Conservation (phyloP, 2,888 invertebrate genomes). For the Agonopterix subpropinquella region DNA sequence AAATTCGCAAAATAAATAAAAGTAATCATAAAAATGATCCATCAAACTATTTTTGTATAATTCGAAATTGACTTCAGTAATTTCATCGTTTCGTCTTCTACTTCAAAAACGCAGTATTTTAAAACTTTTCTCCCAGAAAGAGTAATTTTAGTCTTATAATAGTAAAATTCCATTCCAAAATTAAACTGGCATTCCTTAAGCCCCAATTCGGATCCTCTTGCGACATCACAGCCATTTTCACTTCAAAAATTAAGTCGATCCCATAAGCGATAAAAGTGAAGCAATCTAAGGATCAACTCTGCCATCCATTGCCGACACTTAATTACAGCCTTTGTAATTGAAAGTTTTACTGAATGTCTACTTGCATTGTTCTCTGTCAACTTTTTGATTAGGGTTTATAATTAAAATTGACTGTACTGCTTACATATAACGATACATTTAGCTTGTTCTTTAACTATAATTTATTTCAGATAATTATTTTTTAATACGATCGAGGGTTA, state of each 20-base stretch:
- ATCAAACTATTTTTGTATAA: too few relatives aligned
- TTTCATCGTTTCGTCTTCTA: too few relatives aligned
- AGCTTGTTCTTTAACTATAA: too few relatives aligned
- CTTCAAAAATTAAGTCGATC: constrained; percentile 53
- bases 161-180: constrained; percentile 28
- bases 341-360: constrained; percentile 34
- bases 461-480: too few relatives aligned
- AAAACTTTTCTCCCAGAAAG: neutral
- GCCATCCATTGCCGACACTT: constrained; percentile 48
- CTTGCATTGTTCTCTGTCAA: neutral
- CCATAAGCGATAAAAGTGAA: constrained; percentile 50
- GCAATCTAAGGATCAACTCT: constrained; percentile 55
- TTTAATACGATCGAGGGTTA: too few relatives aligned
- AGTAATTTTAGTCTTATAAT: neutral
- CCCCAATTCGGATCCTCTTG: constrained; percentile 10
- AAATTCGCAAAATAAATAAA: too few relatives aligned
- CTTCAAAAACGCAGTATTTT: too few relatives aligned
- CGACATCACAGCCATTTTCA: constrained; percentile 17
- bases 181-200: constrained; percentile 19
- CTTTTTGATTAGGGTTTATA: neutral
- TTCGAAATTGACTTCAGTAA: too few relatives aligned
- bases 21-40: too few relatives aligned
- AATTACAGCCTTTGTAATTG: constrained; percentile 62
- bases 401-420: too few relatives aligned
- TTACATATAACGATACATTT: too few relatives aligned